Evolutionary conservation across 2,888 invertebrate genomes (phyloP).

Genomic region (Leptodirus hochenwartii): DNA sequence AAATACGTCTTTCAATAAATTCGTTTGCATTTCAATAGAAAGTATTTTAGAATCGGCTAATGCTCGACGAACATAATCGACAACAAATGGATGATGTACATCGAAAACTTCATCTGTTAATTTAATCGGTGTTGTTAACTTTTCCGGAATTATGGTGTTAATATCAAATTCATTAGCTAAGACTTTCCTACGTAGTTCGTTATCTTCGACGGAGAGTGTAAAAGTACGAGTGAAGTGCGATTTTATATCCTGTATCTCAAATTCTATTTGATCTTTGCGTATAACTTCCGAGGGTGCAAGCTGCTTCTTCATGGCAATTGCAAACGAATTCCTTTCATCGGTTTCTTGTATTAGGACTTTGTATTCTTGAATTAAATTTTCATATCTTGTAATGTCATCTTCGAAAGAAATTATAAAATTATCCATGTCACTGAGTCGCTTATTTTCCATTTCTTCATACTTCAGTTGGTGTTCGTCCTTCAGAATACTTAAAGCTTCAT

Average conservation of each 20-base stretch:
- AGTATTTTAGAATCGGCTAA: slow-evolving; percentile 1
- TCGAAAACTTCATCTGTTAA: slow-evolving; percentile 7
- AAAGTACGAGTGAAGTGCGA: no score
- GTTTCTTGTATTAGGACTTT: no score
- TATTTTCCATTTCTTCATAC: slow-evolving; percentile 27
- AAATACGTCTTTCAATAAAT: no score
- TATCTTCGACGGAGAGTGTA: no score
- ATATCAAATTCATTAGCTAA: slow-evolving; percentile 5
- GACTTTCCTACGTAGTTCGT: neutral
- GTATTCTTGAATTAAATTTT: no score
- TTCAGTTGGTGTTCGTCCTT: slow-evolving; percentile 16
- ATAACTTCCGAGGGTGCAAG: no score
- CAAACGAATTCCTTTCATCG: no score
- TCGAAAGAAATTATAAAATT: slow-evolving; percentile 7
- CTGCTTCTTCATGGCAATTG: no score
- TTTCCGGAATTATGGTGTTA: slow-evolving; percentile 17
- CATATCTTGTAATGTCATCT: slow-evolving; percentile 4
- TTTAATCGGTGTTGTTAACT: slow-evolving; percentile 16
- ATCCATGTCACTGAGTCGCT: slow-evolving; percentile 22
- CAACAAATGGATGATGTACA: slow-evolving; percentile 5
- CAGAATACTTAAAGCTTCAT: slow-evolving; percentile 14
- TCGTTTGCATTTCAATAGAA: neutral
- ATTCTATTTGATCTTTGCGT: no score
- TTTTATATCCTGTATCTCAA: no score
- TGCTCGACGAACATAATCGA: slow-evolving; percentile 1